These are phyloP conservation scores for Hedya salicella DNA, from an alignment of 2,888 invertebrate genomes.

Conservation along the genomic window DNA sequence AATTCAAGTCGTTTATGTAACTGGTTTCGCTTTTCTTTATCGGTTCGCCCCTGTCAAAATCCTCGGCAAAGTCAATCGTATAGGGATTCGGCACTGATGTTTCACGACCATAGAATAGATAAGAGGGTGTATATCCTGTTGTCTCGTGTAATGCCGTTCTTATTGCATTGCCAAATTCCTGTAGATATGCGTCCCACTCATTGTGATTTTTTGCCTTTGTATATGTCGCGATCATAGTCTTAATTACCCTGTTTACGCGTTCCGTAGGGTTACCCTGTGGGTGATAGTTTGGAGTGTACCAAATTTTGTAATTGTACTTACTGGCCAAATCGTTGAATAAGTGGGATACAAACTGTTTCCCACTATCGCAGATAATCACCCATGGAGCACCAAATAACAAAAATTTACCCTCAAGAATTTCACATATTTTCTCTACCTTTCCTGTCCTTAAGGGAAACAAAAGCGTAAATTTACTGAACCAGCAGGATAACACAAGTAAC, in stretches of 20 bases:
- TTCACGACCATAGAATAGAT: conserved; percentile 15
- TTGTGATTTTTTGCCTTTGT: conserved; percentile 42
- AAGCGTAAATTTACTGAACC: conserved; percentile 14
- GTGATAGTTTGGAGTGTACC: conserved; percentile 50
- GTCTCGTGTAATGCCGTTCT: conserved; percentile 15
- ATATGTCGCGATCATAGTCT: conserved; percentile 52
- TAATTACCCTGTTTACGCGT: conserved; percentile 52
- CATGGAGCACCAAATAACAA: conserved; percentile 43
- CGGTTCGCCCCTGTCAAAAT: not conserved
- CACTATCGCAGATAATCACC: conserved; percentile 46
- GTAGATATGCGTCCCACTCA: conserved; percentile 21
- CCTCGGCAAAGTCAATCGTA: not conserved
- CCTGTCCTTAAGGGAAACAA: conserved; percentile 20
- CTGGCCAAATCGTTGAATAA: not conserved
- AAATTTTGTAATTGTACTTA: conserved; percentile 30
- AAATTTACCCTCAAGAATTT: conserved; percentile 44
- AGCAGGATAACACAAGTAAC: conserved; percentile 3
- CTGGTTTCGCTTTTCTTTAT: not conserved
- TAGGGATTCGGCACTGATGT: not conserved
- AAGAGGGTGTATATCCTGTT: conserved; percentile 14
- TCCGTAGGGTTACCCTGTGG: conserved; percentile 59
- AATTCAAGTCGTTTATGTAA: not conserved
- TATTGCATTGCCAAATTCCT: conserved; percentile 11
- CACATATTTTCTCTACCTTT: conserved; percentile 39
- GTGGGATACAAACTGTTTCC: conserved; percentile 44